phyloP scores from a whole-genome alignment of 30 jellyfish, hydroid and myxozoan genomes.

The Aurelia aurita complex sp. Pacific region DNA sequence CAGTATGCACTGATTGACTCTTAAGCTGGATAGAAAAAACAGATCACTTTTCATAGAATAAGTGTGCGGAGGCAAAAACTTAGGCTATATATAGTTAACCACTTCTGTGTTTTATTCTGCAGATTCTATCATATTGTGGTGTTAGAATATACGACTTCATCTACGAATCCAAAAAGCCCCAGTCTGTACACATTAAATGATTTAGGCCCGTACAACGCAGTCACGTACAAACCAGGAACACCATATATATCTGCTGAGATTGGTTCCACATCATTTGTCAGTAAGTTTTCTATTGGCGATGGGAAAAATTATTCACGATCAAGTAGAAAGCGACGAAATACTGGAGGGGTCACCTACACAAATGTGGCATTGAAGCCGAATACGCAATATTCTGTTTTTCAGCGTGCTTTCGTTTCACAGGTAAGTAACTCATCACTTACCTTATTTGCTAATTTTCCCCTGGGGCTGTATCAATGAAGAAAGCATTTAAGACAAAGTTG shows the following conservation, averaged over 20 bases:
- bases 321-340: constrained; percentile 22
- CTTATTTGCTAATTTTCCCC: no score
- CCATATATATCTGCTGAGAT: constrained; percentile 80
- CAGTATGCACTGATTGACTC: no score
- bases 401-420: constrained; percentile 57
- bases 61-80: no score
- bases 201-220: constrained; percentile 44
- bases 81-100: no score
- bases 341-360: constrained; percentile 30
- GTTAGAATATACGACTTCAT: constrained; percentile 8
- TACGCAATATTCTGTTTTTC: constrained; percentile 61
- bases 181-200: constrained; percentile 12
- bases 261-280: constrained; percentile 19
- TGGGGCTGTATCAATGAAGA: no score
- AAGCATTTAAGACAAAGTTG: no score
- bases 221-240: constrained; percentile 44
- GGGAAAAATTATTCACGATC: constrained; percentile 60
- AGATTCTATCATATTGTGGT: constrained; percentile 77
- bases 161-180: constrained; percentile 11
- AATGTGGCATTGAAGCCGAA: constrained; percentile 65
- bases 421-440: no score
- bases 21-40: no score
- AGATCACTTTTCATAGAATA: no score
- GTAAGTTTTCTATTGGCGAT: constrained; percentile 69
- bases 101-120: background rate